Evolutionary conservation across 2,888 invertebrate genomes (phyloP).

Genomic region (Exocentrus adspersus): DNA sequence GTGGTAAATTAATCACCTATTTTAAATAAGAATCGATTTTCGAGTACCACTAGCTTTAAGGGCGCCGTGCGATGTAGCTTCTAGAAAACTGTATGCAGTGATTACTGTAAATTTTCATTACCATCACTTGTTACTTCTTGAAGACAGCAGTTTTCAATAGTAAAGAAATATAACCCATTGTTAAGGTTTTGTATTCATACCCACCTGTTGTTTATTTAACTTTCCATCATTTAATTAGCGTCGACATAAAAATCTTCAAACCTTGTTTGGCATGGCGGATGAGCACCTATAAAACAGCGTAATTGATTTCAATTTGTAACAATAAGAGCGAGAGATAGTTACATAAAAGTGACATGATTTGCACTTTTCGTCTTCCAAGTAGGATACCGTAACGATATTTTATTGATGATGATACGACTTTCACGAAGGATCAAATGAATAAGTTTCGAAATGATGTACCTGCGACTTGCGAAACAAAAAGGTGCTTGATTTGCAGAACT

Average conservation of each 20-base stretch:
- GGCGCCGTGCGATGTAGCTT: too few species aligned
- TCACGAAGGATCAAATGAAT: neutral
- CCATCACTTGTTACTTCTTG: too few species aligned
- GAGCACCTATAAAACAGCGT: neutral
- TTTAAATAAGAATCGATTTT: too few species aligned
- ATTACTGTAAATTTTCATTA: too few species aligned
- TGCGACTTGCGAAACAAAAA: neutral
- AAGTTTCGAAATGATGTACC: neutral
- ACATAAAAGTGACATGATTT: neutral
- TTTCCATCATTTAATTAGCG: neutral
- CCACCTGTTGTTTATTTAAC: neutral
- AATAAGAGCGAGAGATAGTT: neutral
- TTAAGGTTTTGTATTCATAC: neutral
- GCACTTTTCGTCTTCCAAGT: neutral
- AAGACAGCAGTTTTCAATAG: too few species aligned
- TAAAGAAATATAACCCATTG: neutral
- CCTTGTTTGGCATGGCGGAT: neutral
- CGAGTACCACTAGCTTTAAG: too few species aligned
- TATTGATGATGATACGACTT: neutral
- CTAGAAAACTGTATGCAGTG: too few species aligned
- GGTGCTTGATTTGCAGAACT: neutral
- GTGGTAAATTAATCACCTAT: neutral
- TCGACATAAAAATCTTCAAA: neutral
- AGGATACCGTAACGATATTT: neutral
- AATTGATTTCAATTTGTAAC: constrained; percentile 4